A percentile compares a stretch with the other conserved stretches of the same genome.
phyloP scores from a whole-genome alignment of 2,113 vertebrate species.

The Saguinus midas region DNA sequence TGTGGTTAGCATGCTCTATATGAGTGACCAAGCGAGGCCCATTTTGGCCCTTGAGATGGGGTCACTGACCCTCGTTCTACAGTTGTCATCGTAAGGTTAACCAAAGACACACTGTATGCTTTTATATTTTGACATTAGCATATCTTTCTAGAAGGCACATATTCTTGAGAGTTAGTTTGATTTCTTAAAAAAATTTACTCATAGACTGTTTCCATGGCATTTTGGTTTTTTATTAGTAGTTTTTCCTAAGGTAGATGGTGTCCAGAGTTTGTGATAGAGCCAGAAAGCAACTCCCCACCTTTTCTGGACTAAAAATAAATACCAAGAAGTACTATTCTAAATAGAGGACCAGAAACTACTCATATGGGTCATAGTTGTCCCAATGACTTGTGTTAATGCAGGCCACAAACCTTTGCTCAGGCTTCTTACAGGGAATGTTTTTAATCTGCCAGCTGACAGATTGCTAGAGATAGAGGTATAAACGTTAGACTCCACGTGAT shows the following conservation, averaged over 20 bases:
- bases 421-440: not conserved
- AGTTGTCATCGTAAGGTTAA: not conserved
- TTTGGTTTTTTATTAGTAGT: constrained; percentile 24
- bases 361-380: constrained; percentile 24
- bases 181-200: constrained; percentile 27
- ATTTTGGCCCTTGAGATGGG: not conserved
- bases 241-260: not conserved
- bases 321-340: constrained; percentile 6
- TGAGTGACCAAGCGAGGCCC: not conserved
- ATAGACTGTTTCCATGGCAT: not conserved
- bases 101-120: not conserved
- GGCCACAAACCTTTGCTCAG: constrained; percentile 63
- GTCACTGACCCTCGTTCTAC: not conserved
- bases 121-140: not conserved
- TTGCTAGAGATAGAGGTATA: not conserved
- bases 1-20: not conserved
- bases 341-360: not conserved
- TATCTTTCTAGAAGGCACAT: not conserved
- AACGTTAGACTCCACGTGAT: not conserved
- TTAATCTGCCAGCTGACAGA: not conserved
- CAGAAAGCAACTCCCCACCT: constrained; percentile 25
- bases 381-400: constrained; percentile 47
- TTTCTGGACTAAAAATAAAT: constrained; percentile 49
- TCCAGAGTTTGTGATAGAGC: constrained; percentile 10
- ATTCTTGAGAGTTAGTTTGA: not conserved